Evolutionary conservation across 2,888 invertebrate species (phyloP).

Genomic region (Cotesia congregata): DNA sequence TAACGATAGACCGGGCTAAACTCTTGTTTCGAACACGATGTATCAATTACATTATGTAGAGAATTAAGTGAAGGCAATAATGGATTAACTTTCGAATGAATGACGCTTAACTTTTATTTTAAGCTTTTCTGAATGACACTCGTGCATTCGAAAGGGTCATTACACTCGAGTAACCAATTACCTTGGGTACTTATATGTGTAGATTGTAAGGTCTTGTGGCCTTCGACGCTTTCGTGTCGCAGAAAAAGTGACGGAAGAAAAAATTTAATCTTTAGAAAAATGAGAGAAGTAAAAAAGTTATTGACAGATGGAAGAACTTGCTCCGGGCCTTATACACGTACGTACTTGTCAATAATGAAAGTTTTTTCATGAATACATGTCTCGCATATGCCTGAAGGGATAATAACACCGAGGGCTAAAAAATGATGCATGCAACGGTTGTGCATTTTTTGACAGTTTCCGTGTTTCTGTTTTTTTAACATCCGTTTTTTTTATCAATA

Average conservation of each 20-base stretch:
- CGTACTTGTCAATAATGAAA: constrained; percentile 52
- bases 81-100: not conserved
- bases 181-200: constrained; percentile 41
- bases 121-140: too few species aligned
- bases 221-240: constrained; percentile 6
- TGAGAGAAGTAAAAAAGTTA: constrained; percentile 38
- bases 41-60: not conserved
- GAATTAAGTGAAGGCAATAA: not conserved
- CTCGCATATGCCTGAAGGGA: constrained; percentile 63
- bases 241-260: not conserved
- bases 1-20: constrained; percentile 43
- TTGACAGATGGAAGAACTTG: constrained; percentile 60
- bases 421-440: constrained; percentile 51
- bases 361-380: constrained; percentile 56
- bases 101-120: not conserved
- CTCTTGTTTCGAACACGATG: not conserved
- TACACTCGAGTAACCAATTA: constrained; percentile 23
- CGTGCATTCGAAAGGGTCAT: not conserved
- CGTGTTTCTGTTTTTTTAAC: constrained; percentile 41
- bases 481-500: not conserved
- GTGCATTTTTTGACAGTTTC: constrained; percentile 30
- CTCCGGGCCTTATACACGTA: constrained; percentile 47
- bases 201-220: constrained; percentile 38
- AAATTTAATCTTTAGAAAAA: constrained; percentile 22
- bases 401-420: constrained; percentile 59